Base-by-base conservation (phyloP, 2,797 vertebrate species). In the Epinephelus coioides region DNA sequence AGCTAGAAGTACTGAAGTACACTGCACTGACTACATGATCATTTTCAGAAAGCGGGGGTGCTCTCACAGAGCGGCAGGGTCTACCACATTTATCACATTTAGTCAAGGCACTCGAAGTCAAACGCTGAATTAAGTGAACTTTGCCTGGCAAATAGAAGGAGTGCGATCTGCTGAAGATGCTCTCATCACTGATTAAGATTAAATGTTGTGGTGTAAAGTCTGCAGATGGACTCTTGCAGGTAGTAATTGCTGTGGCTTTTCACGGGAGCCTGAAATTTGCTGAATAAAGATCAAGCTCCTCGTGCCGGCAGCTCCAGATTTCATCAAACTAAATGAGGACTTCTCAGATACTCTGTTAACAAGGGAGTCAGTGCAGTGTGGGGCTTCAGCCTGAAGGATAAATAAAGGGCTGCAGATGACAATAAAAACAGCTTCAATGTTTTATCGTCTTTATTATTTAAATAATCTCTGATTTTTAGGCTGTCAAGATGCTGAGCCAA, bases 401-500 rank as follows among this genome's bases (percentile, higher is more conserved):
- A 50, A 19, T 0, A 40, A 54, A 7, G 13, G 11, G n/a, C 17
- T 25, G 19, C 34, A 54, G 13, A 12, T 34, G 10, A 55, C 19
- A 55, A 18, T 38, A 25, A 6, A 15, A 11, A 56, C 14, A 12
- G 3, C 5, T 51, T 13, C n/a, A 54, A 62, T 55, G n/a, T 54
- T 69, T 69, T 3, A 34, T 10, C 0, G 53, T 1, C 1, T 1
- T 53, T 1, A 34, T 59, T 56, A 21, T 34, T 68, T 2, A 2
- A 1, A 2, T 19, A 60, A 50, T 72, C 1, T 9, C 13, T 53
- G 27, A 44, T 57, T 17, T 13, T 15, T 56, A 96, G 96, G 51
- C 14, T 96, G 94, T 76, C 70, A 75, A 3, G 59, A 21, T 0
- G 34, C 79, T 0, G 49, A 66, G 60, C 72, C 91, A 0, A 25